Evolutionary conservation across 2,797 vertebrate species (phyloP), one percentile per base, ranked within the genome.

Genomic region (Triplophysa yarkandensis): DNA sequence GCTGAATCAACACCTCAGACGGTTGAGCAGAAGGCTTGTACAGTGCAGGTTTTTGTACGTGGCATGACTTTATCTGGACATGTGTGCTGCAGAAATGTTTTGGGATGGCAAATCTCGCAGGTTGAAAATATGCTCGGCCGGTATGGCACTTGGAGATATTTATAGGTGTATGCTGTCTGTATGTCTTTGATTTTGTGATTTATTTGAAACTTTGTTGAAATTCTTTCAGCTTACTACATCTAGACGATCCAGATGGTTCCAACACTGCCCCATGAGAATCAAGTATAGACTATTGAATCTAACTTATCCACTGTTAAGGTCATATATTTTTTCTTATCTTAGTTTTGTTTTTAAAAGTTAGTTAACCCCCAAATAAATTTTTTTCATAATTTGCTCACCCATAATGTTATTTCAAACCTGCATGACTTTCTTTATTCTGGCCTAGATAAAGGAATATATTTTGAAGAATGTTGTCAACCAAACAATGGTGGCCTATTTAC

Each of bases 1-100:
- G 76, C 76, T 86, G 77, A 80, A 66, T 68, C 74, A 82, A 83
- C 77, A 81, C 39, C 71, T 76, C 57, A n/a, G n/a, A n/a, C n/a
- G n/a, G 36, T 0, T 71, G 36, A 76, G 55, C 52, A 39, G 30
- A 48, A 62, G 58, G 44, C 74, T 34, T 62, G n/a, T 27, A 8
- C 68, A 17, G 52, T 21, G 11, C 39, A 55, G 55, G 25, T 46
- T 72, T 34, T 7, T 13, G 60, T 64, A 41, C 68, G 39, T 68
- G 48, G 39, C 71, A 72, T 2, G n/a, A 28, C 25, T 50, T 57
- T 66, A 74, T 74, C 62, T 43, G 44, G 55, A 68, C 63, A 48
- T 75, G 30, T 75, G 64, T 55, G 17, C 54, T 30, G 55, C 43
- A 68, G 69, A 48, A 6, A 13, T 58, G 44, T 44, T 39, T 43